phyloP scores from a whole-genome alignment of 2,888 invertebrate genomes.

The Tanaodytes sp. region DNA sequence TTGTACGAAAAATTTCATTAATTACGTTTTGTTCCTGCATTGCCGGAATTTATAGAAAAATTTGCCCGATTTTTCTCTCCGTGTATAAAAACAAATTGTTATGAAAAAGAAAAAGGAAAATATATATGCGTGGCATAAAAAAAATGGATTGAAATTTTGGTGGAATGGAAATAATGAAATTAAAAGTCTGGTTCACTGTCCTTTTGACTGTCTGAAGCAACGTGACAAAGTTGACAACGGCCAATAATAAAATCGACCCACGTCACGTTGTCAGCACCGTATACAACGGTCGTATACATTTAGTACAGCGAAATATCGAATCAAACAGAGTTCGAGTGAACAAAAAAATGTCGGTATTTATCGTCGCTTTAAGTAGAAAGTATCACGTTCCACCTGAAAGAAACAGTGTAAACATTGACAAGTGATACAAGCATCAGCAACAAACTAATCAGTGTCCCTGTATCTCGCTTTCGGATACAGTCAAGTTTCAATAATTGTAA shows the following conservation, averaged over 20 bases:
- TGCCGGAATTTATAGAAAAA: no score
- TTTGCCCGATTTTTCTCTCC: no score
- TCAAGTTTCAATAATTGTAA: not conserved
- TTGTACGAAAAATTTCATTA: no score
- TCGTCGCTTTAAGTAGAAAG: constrained; percentile 18
- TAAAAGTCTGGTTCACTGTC: constrained; percentile 44
- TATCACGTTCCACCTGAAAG: constrained; percentile 16
- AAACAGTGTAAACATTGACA: not conserved
- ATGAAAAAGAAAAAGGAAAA: no score
- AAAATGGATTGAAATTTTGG: no score
- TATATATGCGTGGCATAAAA: no score
- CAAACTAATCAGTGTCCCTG: no score
- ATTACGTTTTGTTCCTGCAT: no score
- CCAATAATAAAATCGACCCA: constrained; percentile 34
- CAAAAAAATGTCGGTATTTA: constrained; percentile 10
- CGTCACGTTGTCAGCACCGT: constrained; percentile 30
- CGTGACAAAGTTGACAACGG: constrained; percentile 44
- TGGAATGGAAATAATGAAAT: constrained; percentile 9
- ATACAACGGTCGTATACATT: constrained; percentile 18
- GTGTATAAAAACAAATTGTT: no score
- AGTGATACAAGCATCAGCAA: not conserved
- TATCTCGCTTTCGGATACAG: no score
- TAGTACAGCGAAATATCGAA: no score
- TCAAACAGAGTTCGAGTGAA: constrained; percentile 9
- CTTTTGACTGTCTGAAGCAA: constrained; percentile 27